phyloP scores from a whole-genome alignment of 2,797 vertebrate species.

The Alauda arvensis region DNA sequence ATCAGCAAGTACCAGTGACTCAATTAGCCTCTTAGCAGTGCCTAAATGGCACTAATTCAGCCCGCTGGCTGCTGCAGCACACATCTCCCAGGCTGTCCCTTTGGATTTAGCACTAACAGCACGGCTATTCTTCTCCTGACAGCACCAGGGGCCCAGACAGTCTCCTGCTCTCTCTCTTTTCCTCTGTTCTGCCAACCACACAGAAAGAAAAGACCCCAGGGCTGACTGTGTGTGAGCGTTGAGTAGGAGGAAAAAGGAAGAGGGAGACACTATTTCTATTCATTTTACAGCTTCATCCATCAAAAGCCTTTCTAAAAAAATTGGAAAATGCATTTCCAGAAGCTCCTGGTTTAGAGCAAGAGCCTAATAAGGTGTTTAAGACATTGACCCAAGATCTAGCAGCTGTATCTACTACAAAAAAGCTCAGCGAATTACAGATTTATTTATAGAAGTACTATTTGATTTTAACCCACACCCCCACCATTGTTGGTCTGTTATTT shows the following conservation, averaged over 20 bases:
- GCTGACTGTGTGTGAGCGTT: conserved; percentile 47
- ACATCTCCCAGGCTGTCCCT: conserved; percentile 52
- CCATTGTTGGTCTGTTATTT: background rate
- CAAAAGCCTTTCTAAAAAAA: conserved; percentile 27
- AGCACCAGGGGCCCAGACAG: conserved; percentile 57
- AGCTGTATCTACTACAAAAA: background rate
- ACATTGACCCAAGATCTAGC: conserved; percentile 6
- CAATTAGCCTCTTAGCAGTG: conserved; percentile 60
- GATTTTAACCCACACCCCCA: background rate
- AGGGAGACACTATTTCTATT: conserved; percentile 65
- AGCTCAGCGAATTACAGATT: background rate
- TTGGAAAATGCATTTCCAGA: conserved; percentile 35
- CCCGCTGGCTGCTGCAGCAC: conserved; percentile 47
- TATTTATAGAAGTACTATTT: background rate
- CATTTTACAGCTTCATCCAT: conserved; percentile 58
- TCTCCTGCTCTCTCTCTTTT: conserved; percentile 29
- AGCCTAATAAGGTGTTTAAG: conserved; percentile 32
- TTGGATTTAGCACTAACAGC: conserved; percentile 48
- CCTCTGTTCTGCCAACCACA: conserved; percentile 55
- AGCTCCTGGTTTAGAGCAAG: conserved; percentile 47
- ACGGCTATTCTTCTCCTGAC: conserved; percentile 55
- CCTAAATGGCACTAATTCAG: conserved; percentile 63
- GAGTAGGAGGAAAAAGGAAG: conserved; percentile 66
- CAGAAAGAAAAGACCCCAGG: conserved; percentile 62
- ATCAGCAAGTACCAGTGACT: conserved; percentile 63